phyloP scores from a whole-genome alignment of 2,888 invertebrate species.

The Leptinotarsa tumamoca region DNA sequence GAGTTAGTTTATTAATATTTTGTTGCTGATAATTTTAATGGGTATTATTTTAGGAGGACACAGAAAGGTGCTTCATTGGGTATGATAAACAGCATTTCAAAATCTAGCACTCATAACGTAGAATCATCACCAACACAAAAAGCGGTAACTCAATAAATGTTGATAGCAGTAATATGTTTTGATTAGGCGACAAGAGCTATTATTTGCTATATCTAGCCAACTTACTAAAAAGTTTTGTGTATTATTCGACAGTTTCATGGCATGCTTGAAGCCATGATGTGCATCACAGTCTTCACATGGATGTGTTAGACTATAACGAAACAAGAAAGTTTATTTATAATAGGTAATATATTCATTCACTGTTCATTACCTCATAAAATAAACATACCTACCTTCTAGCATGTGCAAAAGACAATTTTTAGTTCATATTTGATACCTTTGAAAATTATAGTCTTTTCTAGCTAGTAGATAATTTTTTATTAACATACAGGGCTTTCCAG shows the following conservation, averaged over 20 bases:
- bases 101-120: conserved; percentile 6
- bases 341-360: not conserved
- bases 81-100: not conserved
- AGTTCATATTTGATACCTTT: too few species aligned
- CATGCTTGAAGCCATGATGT: conserved; percentile 96
- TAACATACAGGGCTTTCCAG: too few species aligned
- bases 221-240: conserved; percentile 89
- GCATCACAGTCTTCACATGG: conserved; percentile 84
- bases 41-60: not conserved
- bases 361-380: not conserved
- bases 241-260: conserved; percentile 89
- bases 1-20: not conserved
- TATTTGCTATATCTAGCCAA: conserved; percentile 57
- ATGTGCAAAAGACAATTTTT: too few species aligned
- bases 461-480: too few species aligned
- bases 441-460: too few species aligned
- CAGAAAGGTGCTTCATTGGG: not conserved
- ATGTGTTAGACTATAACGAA: conserved; percentile 73
- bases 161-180: conserved; percentile 42
- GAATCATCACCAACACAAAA: conserved; percentile 15
- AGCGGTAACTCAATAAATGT: conserved; percentile 26
- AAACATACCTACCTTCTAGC: too few species aligned
- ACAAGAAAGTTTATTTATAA: conserved; percentile 33
- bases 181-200: conserved; percentile 11
- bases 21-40: not conserved